Evolutionary conservation across 1,140 invertebrate genomes (phyloP), one percentile per base, ranked within the genome.

Genomic region (Epicauta chinensis): DNA sequence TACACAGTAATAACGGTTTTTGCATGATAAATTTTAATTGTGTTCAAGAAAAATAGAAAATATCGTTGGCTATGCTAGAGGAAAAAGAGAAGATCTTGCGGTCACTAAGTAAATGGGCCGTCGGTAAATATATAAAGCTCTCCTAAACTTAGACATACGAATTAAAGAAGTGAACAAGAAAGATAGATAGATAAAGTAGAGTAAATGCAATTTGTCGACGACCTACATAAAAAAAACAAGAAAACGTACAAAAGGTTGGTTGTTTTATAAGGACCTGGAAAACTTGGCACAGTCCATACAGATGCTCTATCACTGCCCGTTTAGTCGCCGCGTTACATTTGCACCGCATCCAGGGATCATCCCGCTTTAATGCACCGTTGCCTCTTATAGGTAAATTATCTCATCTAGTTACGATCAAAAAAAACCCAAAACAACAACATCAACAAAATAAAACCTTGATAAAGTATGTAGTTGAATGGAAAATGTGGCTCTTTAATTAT

Each of bases 351-450:
- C n/a, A 32, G 37, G 53, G 56, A 58, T 54, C 51, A 54, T 47
- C 52, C 46, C 47, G 57, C 14, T 56, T 58, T 59, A 56, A 59
- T 48, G 51, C 58, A 59, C 54, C 49, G 53, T 23, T 59, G 49
- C 37, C 32, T 42, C n/a, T 41, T 2, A 2, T 43, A 59, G 56
- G 56, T 59, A 55, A 55, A 59, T 56, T 55, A 56, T 59, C 2
- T 12, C 35, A 10, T 2, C 12, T 30, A 30, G 29, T 10, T 10
- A 30, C 29, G 29, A 30, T 30, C 29, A 30, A 5, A 10, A 10
- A 4, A 30, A 30, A 10, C 4, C 29, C 29, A 30, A 10, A 4
- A 30, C 4, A 10, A 5, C 4, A 30, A 30, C 10, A 30, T 10
- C 29, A 5, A 5, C 4, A 30, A 10, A 5, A 30, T 30, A 30